Percentiles rank a stretch among this genome's conserved stretches.
phyloP scores from a whole-genome alignment of 1,140 invertebrate genomes.

The Pentalonia nigronervosa region DNA sequence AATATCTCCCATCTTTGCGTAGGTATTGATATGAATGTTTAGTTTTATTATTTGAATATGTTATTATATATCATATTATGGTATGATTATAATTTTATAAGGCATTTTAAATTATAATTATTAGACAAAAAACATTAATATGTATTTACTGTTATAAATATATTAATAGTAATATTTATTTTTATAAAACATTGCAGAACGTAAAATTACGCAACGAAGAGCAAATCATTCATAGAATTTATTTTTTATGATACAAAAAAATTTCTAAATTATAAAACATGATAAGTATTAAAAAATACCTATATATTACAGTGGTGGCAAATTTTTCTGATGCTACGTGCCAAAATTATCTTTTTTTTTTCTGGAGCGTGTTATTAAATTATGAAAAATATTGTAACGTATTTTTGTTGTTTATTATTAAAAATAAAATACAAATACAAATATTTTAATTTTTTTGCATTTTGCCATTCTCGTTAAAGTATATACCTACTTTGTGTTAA shows the following conservation, averaged over 20 bases:
- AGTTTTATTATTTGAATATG: not conserved
- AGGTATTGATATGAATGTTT: not conserved
- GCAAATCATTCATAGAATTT: not conserved
- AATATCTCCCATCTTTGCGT: slow-evolving; percentile 8
- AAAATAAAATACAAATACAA: too few species aligned
- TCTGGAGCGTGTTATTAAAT: too few species aligned
- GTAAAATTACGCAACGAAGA: not conserved
- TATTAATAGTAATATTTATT: not conserved
- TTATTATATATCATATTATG: not conserved
- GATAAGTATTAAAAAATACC: not conserved
- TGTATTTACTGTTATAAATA: not conserved
- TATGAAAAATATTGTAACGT: too few species aligned
- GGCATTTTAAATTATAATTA: not conserved
- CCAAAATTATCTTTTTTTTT: too few species aligned
- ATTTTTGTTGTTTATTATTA: too few species aligned
- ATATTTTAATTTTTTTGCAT: too few species aligned
- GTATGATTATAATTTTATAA: not conserved
- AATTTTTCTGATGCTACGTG: too few species aligned
- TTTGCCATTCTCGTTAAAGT: too few species aligned
- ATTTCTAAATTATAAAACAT: not conserved
- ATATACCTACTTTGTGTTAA: too few species aligned
- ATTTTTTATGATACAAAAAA: not conserved
- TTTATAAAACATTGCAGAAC: not conserved
- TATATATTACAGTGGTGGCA: too few species aligned
- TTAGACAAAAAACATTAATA: not conserved